Base-by-base conservation (phyloP, 2,888 invertebrate species). In the Archaeoteleia sp. region DNA sequence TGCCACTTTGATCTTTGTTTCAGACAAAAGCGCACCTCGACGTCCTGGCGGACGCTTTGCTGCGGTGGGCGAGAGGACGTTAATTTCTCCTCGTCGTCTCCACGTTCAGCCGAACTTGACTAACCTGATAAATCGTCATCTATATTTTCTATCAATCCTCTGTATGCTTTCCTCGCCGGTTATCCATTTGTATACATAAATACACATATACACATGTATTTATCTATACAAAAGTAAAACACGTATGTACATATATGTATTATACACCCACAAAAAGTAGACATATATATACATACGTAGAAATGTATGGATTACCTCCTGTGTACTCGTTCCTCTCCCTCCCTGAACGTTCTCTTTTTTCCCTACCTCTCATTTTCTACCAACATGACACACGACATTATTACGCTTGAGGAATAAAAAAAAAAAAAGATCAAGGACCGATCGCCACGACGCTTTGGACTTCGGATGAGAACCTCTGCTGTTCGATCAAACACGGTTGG, bases 11-110 rank as follows among this genome's bases (percentile, higher is more conserved):
- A 60, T 66, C 37, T 83, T 79, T 82, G 80, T 91, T 90, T 48
- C 92, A 96, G 96, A 96, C 96, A 82, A 96, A 96, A 87, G 95
- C 95, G 83, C 96, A 96, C 86, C 89, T 96, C 88, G 96, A 96
- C 88, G 95, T 96, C 77, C 87, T 96, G 86, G 96, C 96, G 75
- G 96, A 96, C 87, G 96, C 96, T 84, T 90, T 96, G 79, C 88
- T 96, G 78, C 91, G 96, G 86, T 96, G 96, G 96, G 95, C 95
- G 85, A 90, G 96, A 87, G 96, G 96, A 81, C 95, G 95, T 88
- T 95, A 95, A 89, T 81, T 61, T 67, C 17, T 49, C 40, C 48
- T 61, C 49, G 46, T 51, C 43, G 51, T 40, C 61, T 53, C 57
- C 45, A 49, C 53, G 49, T 66, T 54, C 62, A 71, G 66, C 66